Evolutionary conservation across 2,113 vertebrate genomes (phyloP), one percentile per base, ranked within the genome.

Genomic region (Bostrychus sinensis): DNA sequence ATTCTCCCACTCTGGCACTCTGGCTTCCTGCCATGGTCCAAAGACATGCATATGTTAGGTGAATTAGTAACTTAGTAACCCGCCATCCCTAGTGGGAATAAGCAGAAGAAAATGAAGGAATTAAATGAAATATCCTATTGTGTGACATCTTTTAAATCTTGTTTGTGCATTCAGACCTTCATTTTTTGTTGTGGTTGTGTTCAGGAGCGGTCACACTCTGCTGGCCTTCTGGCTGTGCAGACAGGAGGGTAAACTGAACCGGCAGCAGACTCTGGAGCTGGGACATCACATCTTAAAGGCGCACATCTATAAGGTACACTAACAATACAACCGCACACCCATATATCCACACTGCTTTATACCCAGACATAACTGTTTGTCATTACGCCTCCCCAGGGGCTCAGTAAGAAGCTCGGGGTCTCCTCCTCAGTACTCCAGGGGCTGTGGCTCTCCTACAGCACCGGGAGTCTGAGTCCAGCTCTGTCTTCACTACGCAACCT

Each of bases 261-360:
- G 94, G 60, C 97, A 98, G 87, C 96, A 99, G 57, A 98, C 94
- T 3, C 95, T 99, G 77, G 96, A 99, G 72, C 91, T 99, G 81
- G 96, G 97, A 65, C 97, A 99, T 85, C 97, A 99, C 89, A 97
- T 99, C 70, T 94, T 99, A 64, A 99, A 99, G 92, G 97, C 97
- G 78, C 97, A 99, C 82, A 99, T 99, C 86, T 99, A 97, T 86
- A 99, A 99, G 94, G 97, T 94, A 2, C 25, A 20, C 56, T n/a
- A 17, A 13, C 25, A n/a, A n/a, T n/a, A 61, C 42, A 50, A 55
- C 34, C 38, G 41, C 39, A 57, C 32, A 57, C 53, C 57, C 23
- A 2, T 26, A 20, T 51, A 23, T 19, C 7, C 25, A 59, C 48
- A 43, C 32, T 48, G 34, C 54, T 16, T 28, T 7, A 17, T 25